Base-by-base conservation (phyloP, 1,140 invertebrate species). In the Rhopalosiphum padi region DNA sequence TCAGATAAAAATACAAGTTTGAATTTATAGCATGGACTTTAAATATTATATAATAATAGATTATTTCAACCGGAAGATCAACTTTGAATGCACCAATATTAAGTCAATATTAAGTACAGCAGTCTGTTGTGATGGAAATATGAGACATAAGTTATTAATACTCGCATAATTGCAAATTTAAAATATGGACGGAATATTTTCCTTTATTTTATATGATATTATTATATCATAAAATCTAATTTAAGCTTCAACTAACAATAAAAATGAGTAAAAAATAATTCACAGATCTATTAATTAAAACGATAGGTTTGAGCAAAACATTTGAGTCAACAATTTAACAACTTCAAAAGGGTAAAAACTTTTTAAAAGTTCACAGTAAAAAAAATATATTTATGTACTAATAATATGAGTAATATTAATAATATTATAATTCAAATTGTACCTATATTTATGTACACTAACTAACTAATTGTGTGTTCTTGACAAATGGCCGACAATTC, bases 401-500 rank as follows among this genome's bases (percentile, higher is more conserved):
- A 90, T 55, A 53, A 55, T 90, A 55, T 37, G 22, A 90, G 25
- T 41, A 60, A 68, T 77, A 68, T 23, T n/a, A 87, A 93, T 55
- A 85, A 93, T 68, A 68, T n/a, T 68, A n/a, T 88, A 93, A 41
- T 86, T 87, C 8, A 37, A 35, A 5, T n/a, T 37, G 37, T 46
- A 88, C 25, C 43, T 55, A 41, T n/a, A 90, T 43, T 43, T 77
- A 87, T 37, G 15, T 18, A 60, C 22, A 77, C 85, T 90, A 46
- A 91, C 48, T 55, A 90, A 92, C 94, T 94, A 91, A 95, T 94
- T 35, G 97, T 96, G 94, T 99, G 98, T 95, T 99, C 98, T 95
- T 98, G 98, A 93, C 98, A 97, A 87, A 99, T 96, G 30, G 98
- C 98, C 1, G 98, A 97, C 83, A 99, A 95, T 96, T 99, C 98